Evolutionary conservation across 2,113 vertebrate species (phyloP).

Genomic region (Seriola quinqueradiata): DNA sequence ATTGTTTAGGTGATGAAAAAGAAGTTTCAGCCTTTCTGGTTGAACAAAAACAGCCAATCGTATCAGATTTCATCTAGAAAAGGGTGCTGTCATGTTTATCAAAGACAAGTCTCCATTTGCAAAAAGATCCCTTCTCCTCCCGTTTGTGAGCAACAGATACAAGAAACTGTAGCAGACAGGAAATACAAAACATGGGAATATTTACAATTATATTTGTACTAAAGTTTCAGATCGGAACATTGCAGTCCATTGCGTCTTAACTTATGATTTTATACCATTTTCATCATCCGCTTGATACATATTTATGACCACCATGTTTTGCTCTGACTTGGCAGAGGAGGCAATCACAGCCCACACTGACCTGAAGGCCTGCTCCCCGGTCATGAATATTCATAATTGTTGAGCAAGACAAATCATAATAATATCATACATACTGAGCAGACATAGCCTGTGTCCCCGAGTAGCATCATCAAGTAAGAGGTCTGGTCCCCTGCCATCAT

Average conservation of each 20-base stretch:
- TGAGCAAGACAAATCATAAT: slow-evolving; percentile 39
- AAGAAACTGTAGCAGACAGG: slow-evolving; percentile 23
- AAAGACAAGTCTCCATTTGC: background rate
- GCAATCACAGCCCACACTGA: slow-evolving; percentile 59
- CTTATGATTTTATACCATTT: slow-evolving; percentile 53
- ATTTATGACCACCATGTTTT: slow-evolving; percentile 67
- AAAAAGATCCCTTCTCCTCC: background rate
- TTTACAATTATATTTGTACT: slow-evolving; percentile 12
- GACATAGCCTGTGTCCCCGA: slow-evolving; percentile 45
- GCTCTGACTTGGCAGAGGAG: slow-evolving; percentile 57
- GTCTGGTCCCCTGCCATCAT: slow-evolving; percentile 61
- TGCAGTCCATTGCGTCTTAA: slow-evolving; percentile 54
- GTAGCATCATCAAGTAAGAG: slow-evolving; percentile 39
- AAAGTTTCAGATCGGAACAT: slow-evolving; percentile 29
- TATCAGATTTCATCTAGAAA: background rate
- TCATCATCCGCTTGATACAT: slow-evolving; percentile 61
- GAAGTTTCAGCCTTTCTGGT: background rate
- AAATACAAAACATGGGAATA: slow-evolving; percentile 24
- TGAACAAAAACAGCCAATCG: background rate
- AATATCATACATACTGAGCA: slow-evolving; percentile 35
- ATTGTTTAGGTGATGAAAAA: background rate
- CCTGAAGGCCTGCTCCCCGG: slow-evolving; percentile 44
- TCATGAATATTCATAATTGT: slow-evolving; percentile 68
- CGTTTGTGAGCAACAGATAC: slow-evolving; percentile 1
- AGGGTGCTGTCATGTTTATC: background rate